Evolutionary conservation across 1,140 invertebrate genomes (phyloP), one percentile per base, ranked within the genome.

Genomic region (Diachasmimorpha longicaudata): DNA sequence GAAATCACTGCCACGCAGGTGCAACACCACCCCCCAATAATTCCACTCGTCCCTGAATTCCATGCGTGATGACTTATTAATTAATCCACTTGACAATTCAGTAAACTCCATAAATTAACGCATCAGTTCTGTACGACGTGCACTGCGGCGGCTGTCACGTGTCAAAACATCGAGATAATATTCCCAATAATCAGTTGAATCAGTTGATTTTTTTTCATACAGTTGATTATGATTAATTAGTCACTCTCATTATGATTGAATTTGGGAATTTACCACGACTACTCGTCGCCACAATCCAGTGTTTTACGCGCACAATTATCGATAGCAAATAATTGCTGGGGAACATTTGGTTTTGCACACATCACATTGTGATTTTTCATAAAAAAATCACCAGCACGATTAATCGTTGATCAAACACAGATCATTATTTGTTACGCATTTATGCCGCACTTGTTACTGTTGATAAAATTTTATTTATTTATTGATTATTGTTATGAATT

Each of bases 21-120:
- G 78, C 76, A 78, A 75, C 81, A 82, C 80, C 82, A 79, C 81
- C 66, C 80, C 77, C 74, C 69, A 67, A 79, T 66, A 74, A 80
- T 77, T 79, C 80, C 82, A 82, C 82, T 81, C 78, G 71, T 77
- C 76, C 71, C 74, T 79, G 69, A 80, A 79, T 83, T 79, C 80
- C 81, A 82, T 83, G 74, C 82, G 77, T 78, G 52, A 71, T 58
- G 21, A 63, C 14, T 21, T 9, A 9, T 46, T 4, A 42, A 23
- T 19, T 48, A 74, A 74, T 73, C 71, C 36, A 58, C 71, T 14
- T 73, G 25, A 19, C 31, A 23, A 23, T 63, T 23, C 58, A 63
- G 21, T 25, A 63, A 63, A 25, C 58, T 63, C 58, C 58, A 63
- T 63, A 31, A 63, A 63, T 63, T 63, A 63, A 11, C 23, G 58